Percentiles rank a stretch among this genome's conserved stretches.
Evolutionary conservation across 2,888 invertebrate species (phyloP).

Genomic region (Metellina segmentata): DNA sequence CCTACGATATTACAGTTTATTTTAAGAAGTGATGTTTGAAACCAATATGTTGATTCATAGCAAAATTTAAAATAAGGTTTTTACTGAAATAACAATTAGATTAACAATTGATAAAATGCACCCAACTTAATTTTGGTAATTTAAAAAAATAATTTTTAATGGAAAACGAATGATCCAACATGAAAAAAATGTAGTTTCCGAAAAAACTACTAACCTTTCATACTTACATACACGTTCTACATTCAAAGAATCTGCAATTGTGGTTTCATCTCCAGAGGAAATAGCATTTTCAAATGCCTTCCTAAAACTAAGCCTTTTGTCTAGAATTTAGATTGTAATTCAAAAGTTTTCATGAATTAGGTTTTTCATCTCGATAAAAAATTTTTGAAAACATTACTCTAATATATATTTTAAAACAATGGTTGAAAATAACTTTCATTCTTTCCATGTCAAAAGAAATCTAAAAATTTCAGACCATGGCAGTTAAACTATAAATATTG

Average conservation of each 20-base stretch:
- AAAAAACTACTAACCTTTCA: background rate
- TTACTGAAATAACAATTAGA: too few relatives aligned
- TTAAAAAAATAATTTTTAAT: too few relatives aligned
- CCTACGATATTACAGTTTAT: too few relatives aligned
- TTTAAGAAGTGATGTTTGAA: too few relatives aligned
- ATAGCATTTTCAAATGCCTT: conserved; percentile 8
- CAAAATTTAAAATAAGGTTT: too few relatives aligned
- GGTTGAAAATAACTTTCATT: too few relatives aligned
- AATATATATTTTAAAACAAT: background rate
- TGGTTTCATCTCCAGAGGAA: background rate
- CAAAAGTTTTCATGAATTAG: background rate
- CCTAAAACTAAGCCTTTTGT: background rate
- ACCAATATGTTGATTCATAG: too few relatives aligned
- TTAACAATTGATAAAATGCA: too few relatives aligned
- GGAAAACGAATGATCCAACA: background rate
- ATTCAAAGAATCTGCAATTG: conserved; percentile 4
- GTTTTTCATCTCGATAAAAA: background rate
- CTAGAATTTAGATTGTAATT: conserved; percentile 28
- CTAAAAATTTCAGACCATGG: too few relatives aligned
- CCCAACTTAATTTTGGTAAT: too few relatives aligned
- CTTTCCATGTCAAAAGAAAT: too few relatives aligned
- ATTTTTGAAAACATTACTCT: conserved; percentile 1
- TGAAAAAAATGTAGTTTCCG: background rate
- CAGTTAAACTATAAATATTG: too few relatives aligned
- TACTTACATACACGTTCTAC: conserved; percentile 7